A percentile compares a stretch with the other conserved stretches of the same genome.
These are phyloP conservation scores for Serripes groenlandicus DNA, from an alignment of 2,888 invertebrate species.

Conservation along the genomic window DNA sequence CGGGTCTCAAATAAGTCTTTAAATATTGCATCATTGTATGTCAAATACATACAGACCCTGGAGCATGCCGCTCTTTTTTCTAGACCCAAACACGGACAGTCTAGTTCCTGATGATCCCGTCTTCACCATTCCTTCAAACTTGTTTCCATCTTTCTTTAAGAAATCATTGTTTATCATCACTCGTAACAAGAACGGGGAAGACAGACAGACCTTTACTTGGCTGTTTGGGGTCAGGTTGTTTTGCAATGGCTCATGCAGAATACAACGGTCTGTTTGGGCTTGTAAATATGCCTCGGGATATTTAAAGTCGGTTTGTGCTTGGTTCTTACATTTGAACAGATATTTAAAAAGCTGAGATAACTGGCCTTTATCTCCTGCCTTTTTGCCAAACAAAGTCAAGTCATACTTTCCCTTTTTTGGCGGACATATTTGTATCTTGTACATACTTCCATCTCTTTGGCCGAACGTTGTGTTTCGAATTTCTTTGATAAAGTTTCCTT, in stretches of 20 bases:
- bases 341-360: slow-evolving; percentile 40
- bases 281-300: slow-evolving; percentile 24
- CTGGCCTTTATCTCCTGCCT: slow-evolving; percentile 13
- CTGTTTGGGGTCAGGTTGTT: slow-evolving; percentile 12
- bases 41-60: slow-evolving; percentile 11
- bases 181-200: slow-evolving; percentile 1
- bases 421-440: slow-evolving; percentile 41
- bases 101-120: neutral
- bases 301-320: neutral
- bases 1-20: too few species aligned
- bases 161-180: slow-evolving; percentile 8
- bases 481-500: slow-evolving; percentile 30
- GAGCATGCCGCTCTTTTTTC: neutral
- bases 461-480: slow-evolving; percentile 5
- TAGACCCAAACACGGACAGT: slow-evolving; percentile 11
- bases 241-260: slow-evolving; percentile 1
- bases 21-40: too few species aligned
- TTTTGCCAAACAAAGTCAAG: slow-evolving; percentile 47
- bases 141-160: slow-evolving; percentile 1
- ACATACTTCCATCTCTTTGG: neutral
- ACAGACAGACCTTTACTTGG: neutral
- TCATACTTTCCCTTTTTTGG: slow-evolving; percentile 38
- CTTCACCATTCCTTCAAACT: slow-evolving; percentile 9
- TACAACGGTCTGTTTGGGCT: slow-evolving; percentile 18
- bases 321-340: slow-evolving; percentile 35